Percentiles rank a stretch among this genome's conserved stretches.
These are phyloP conservation scores for Zaprionus ornatus DNA, from an alignment of 1,140 invertebrate genomes.

Conservation along the genomic window DNA sequence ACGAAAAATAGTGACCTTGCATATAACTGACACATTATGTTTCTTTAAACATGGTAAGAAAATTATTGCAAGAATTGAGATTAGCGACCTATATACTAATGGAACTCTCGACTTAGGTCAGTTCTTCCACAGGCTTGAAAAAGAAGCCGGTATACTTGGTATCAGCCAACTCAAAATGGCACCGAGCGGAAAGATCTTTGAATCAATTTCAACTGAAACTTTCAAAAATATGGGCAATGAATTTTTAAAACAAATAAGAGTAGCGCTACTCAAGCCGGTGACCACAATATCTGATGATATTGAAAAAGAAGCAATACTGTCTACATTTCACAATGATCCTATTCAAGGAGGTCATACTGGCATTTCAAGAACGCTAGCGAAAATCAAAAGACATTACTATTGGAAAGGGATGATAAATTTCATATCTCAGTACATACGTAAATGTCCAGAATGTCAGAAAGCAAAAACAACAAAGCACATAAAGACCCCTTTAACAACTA, in stretches of 20 bases:
- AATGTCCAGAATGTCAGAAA: slow-evolving; percentile 36
- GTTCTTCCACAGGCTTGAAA: slow-evolving; percentile 23
- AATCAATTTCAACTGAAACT: slow-evolving; percentile 4
- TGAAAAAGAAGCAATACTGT: slow-evolving; percentile 36
- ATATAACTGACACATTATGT: slow-evolving; percentile 1
- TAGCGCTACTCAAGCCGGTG: slow-evolving; percentile 39
- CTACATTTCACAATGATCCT: slow-evolving; percentile 30
- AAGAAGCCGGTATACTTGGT: slow-evolving; percentile 5
- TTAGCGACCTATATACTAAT: slow-evolving; percentile 36
- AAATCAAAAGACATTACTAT: slow-evolving; percentile 33
- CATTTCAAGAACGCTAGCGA: slow-evolving; percentile 31
- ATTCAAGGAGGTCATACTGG: slow-evolving; percentile 33
- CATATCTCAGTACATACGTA: slow-evolving; percentile 19
- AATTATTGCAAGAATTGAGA: slow-evolving; percentile 30
- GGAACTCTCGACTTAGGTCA: slow-evolving; percentile 24
- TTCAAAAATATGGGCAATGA: slow-evolving; percentile 36
- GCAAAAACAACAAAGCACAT: slow-evolving; percentile 13
- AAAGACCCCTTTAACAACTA: slow-evolving; percentile 14
- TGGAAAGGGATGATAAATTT: slow-evolving; percentile 30
- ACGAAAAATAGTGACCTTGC: slow-evolving; percentile 24
- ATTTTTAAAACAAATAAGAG: slow-evolving; percentile 30
- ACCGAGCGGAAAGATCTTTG: slow-evolving; percentile 33
- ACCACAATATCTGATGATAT: background rate
- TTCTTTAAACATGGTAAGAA: slow-evolving; percentile 23
- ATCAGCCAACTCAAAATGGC: slow-evolving; percentile 35